Evolutionary conservation across 2,113 vertebrate species (phyloP), one percentile per base, ranked within the genome.

Genomic region (Candoia aspera): DNA sequence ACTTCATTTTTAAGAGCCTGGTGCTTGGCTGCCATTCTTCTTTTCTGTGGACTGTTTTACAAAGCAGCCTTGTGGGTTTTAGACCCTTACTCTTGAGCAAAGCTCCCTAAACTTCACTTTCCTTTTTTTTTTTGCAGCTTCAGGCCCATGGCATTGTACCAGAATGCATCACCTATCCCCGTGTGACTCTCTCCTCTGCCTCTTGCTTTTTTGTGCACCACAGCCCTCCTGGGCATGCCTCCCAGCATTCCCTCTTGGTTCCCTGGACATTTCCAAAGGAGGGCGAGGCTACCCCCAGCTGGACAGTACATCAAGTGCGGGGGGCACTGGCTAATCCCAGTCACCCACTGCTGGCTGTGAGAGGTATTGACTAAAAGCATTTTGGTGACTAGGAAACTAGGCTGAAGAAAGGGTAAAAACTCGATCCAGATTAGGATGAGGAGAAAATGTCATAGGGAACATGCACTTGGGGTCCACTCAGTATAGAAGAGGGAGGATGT

Each of bases 101-200:
- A 8, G 49, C 49, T 68, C 4, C 6, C 62, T 29, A 46, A 49
- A 8, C 1, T 53, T 21, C n/a, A 8, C 17, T 88, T 6, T 33
- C 33, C 23, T 4, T 55, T 15, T 42, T 54, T 26, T 73, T 42
- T 54, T 26, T 73, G 84, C 90, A 91, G 90, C 84, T 91, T 10
- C 90, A 91, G 62, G 60, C 59, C 46, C 49, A 91, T 73, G 90
- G 90, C 60, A 87, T 91, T 68, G 60, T 68, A 26, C 2, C 84
- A 37, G 90, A 91, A 68, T 87, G 68, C 33, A 91, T 91, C 84
- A 91, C 90, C 49, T 91, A 91, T n/a, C 90, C 90, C 0, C 90
- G 84, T 57, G 90, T 91, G 64, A 91, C 90, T 3, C 49, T 91
- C 60, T 42, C 59, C 8, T 87, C 90, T 19, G 60, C 90, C 60